Conservation (phyloP, 2,113 vertebrate species). For the Zosterops japonicus region DNA sequence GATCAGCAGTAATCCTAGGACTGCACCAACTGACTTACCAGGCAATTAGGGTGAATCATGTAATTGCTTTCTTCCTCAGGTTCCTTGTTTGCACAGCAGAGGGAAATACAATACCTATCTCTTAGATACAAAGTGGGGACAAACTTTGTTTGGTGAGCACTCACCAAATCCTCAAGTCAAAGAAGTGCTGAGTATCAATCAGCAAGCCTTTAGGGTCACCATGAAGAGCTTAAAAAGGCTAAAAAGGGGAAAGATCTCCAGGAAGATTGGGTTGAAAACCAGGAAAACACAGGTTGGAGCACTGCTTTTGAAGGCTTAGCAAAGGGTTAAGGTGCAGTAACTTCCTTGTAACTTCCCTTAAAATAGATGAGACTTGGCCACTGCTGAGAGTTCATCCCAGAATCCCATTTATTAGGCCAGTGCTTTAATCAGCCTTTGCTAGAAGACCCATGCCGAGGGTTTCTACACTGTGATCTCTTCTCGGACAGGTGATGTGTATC, state of each 20-base stretch:
- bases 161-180: not conserved
- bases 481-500: not conserved
- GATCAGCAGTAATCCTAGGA: not conserved
- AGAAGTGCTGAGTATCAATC: not conserved
- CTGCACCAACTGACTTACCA: not conserved
- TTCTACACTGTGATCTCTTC: not conserved
- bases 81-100: not conserved
- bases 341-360: not conserved
- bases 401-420: not conserved
- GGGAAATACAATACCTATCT: not conserved
- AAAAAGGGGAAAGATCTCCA: not conserved
- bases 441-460: not conserved
- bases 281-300: not conserved
- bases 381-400: not conserved
- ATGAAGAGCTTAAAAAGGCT: not conserved
- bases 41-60: conserved; percentile 23
- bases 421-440: not conserved
- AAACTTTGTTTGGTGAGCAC: not conserved
- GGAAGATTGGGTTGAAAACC: not conserved
- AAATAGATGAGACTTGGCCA: not conserved
- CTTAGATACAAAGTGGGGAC: not conserved
- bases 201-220: not conserved
- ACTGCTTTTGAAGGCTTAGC: not conserved
- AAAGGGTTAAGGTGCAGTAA: not conserved
- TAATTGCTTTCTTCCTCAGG: conserved; percentile 25